phyloP scores from a whole-genome alignment of 2,888 invertebrate species.

The Heliconius aoede region DNA sequence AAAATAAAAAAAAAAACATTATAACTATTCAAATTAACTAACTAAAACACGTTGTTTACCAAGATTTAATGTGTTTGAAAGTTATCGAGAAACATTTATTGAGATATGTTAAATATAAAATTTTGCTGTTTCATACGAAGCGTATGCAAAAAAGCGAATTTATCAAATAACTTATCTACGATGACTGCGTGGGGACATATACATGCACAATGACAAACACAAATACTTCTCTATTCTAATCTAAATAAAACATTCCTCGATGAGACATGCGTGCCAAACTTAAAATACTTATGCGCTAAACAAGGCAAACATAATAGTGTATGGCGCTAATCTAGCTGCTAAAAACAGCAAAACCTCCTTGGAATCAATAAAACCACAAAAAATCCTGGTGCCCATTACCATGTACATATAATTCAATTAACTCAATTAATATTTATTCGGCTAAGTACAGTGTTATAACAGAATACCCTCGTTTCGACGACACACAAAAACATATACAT shows the following conservation, averaged over 20 bases:
- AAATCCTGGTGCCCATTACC: constrained; percentile 72
- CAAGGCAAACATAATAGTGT: constrained; percentile 40
- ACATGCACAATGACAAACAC: constrained; percentile 66
- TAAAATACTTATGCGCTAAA: constrained; percentile 52
- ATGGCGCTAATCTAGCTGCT: constrained; percentile 52
- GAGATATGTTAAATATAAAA: too few relatives aligned
- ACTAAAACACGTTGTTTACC: constrained; percentile 55
- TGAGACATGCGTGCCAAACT: constrained; percentile 46
- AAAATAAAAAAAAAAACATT: constrained; percentile 64
- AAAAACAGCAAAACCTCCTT: constrained; percentile 71
- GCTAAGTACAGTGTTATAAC: constrained; percentile 52
- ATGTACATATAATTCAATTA: constrained; percentile 55
- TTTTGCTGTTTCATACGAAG: constrained; percentile 73
- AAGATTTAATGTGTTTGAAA: constrained; percentile 54
- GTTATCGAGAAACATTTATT: constrained; percentile 41
- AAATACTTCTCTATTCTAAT: constrained; percentile 47
- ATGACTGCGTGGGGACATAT: constrained; percentile 79
- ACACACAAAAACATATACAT: constrained; percentile 30
- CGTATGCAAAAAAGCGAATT: constrained; percentile 64
- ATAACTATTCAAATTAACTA: constrained; percentile 56
- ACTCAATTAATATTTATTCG: constrained; percentile 54
- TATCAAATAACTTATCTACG: constrained; percentile 66
- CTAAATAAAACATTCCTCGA: constrained; percentile 47
- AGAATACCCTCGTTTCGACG: constrained; percentile 33
- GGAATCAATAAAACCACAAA: constrained; percentile 53